phyloP scores from a whole-genome alignment of 2,113 vertebrate species.

The Piprites chloris region DNA sequence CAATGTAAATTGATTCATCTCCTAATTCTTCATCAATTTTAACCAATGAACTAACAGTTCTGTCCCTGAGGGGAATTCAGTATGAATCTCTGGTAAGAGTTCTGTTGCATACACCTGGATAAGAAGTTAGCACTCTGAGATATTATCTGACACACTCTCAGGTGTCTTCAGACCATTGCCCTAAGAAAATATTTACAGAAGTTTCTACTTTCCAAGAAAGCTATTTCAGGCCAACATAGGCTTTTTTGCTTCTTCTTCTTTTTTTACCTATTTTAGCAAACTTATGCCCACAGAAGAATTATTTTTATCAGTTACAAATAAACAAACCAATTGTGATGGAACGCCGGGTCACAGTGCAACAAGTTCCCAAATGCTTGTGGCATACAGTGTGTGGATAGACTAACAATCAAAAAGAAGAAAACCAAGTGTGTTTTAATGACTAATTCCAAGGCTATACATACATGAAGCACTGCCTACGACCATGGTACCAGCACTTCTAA shows the following conservation, averaged over 20 bases:
- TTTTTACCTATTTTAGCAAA: not conserved
- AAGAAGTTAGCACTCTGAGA: not conserved
- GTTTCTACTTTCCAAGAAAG: not conserved
- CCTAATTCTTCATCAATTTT: not conserved
- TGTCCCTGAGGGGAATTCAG: not conserved
- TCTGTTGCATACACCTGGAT: not conserved
- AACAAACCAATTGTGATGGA: constrained; percentile 2
- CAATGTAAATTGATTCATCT: not conserved
- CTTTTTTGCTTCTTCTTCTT: not conserved
- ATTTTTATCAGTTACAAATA: constrained; percentile 32
- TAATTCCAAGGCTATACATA: not conserved
- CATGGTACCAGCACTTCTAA: not conserved
- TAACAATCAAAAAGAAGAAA: not conserved
- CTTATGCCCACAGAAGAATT: not conserved
- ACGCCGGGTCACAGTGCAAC: constrained; percentile 27
- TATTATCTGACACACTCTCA: not conserved
- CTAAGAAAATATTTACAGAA: not conserved
- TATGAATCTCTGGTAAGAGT: not conserved
- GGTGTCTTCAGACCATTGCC: not conserved
- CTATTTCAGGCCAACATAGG: not conserved
- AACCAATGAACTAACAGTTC: not conserved
- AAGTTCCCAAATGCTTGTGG: not conserved
- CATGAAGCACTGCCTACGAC: not conserved
- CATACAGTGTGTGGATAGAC: not conserved
- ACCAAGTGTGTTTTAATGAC: not conserved